Evolutionary conservation across 2,797 vertebrate genomes (phyloP), one percentile per base, ranked within the genome.

Genomic region (Poecilia gillii): DNA sequence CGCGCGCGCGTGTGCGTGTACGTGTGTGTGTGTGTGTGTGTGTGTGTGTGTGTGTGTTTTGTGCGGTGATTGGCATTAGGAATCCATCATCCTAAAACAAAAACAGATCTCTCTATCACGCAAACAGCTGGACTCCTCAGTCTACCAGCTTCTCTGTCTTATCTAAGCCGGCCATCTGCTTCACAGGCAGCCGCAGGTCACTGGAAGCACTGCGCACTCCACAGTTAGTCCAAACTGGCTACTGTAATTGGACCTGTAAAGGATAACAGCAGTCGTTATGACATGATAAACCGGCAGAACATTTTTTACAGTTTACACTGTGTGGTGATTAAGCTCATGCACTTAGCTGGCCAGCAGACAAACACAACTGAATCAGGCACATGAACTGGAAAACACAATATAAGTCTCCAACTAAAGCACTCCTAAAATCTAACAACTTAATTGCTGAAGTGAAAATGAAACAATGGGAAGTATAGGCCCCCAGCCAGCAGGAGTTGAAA

Each of bases 71-170:
- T 79, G 85, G 84, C 80, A 79, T 88, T 74, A 77, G 88, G 77
- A 83, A 85, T 83, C 78, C 85, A 84, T 91, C 82, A 84, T 81
- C 78, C 36, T 74, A 75, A 89, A 83, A 87, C 81, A 88, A 90
- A 85, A 88, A 86, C 83, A 87, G 75, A 87, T 88, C 85, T 86
- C 73, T 70, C 77, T 83, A 70, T 84, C 86, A 77, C 83, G 85
- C 74, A 88, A 91, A 89, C 90, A 94, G 87, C 88, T 91, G 92
- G 87, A 88, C 81, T 80, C 70, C 68, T 81, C 82, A 59, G 46
- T 84, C 76, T 78, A 81, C 83, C 88, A 91, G 78, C 76, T 62
- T 39, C 74, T n/a, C 25, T 14, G 68, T 18, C 75, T 80, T 91
- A 91, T 92, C 89, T 79, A 75, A 73, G 2, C 31, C 43, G 25